Evolutionary conservation across 2,113 vertebrate species (phyloP), one percentile per base, ranked within the genome.

Genomic region (Esox niger): DNA sequence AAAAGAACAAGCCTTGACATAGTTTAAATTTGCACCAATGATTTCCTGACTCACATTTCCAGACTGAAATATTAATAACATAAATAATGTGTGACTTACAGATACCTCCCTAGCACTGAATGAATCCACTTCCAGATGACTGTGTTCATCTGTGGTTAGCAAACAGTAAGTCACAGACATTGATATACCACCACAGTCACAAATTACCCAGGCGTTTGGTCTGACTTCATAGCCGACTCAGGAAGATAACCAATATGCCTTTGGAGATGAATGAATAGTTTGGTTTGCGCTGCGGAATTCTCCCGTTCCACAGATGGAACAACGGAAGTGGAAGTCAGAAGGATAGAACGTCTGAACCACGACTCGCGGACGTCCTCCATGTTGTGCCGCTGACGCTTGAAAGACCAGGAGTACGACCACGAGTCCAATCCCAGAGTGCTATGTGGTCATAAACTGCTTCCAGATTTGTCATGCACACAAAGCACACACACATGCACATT

Each of bases 391-490:
- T n/a, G 86, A 87, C 72, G 70, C 82, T 86, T 87, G 87, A 84
- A 84, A 82, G 82, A 90, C 80, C 84, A 87, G 81, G 78, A 89
- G 83, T 87, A 88, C 84, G 87, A 90, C 66, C 75, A 83, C 78
- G 86, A 83, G 86, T 89, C 88, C 86, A 89, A 87, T 89, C 88
- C 87, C 82, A 81, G 81, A 79, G 82, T 86, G 83, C 82, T 85
- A 78, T 89, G 88, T 20, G 89, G 81, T 86, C 80, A 79, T 87
- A 89, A 92, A 92, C 80, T 89, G 84, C 82, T 93, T 91, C 89
- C 90, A 91, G 89, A 93, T 89, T 87, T 86, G 87, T 87, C 85
- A 84, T 82, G 87, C 83, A 75, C 67, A 72, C 74, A 78, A 59
- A 75, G 72, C 32, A 57, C 23, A 49, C 64, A 68, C 66, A 38